These are phyloP conservation scores for Battus philenor DNA, from an alignment of 1,140 invertebrate species.

Conservation along the genomic window DNA sequence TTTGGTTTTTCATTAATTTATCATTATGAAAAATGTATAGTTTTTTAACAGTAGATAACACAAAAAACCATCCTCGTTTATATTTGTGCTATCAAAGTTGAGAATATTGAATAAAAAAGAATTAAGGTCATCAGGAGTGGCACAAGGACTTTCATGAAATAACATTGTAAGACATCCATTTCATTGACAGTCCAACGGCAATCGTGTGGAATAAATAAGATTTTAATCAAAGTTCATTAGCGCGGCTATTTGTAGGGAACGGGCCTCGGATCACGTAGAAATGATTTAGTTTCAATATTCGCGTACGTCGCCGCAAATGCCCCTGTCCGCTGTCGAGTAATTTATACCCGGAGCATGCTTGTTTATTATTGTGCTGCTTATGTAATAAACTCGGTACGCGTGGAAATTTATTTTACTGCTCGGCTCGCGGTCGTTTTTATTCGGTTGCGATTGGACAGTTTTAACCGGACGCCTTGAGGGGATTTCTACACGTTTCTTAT, in stretches of 20 bases:
- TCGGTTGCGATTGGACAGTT: conserved; percentile 1
- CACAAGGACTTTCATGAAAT: no score
- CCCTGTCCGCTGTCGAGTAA: conserved; percentile 40
- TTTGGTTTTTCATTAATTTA: no score
- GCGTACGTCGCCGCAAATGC: conserved; percentile 49
- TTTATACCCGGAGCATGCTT: conserved; percentile 52
- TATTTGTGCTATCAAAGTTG: no score
- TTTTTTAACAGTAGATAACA: no score
- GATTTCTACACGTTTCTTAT: no score
- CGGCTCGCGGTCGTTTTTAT: conserved; percentile 22
- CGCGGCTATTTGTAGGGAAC: conserved; percentile 45
- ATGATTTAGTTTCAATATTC: conserved; percentile 65
- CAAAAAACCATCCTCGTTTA: no score
- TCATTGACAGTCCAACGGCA: no score
- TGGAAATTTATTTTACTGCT: conserved; percentile 47
- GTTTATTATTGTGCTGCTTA: conserved; percentile 52
- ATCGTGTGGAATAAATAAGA: conserved; percentile 34
- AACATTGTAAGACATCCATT: no score
- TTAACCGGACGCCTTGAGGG: conserved; percentile 3
- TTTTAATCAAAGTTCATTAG: conserved; percentile 64
- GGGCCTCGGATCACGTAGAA: conserved; percentile 40
- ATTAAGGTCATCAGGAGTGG: no score
- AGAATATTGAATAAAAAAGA: no score
- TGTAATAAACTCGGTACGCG: conserved; percentile 45
- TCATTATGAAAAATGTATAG: no score